Conservation (phyloP, 2,113 vertebrate genomes). For the Suncus etruscus region DNA sequence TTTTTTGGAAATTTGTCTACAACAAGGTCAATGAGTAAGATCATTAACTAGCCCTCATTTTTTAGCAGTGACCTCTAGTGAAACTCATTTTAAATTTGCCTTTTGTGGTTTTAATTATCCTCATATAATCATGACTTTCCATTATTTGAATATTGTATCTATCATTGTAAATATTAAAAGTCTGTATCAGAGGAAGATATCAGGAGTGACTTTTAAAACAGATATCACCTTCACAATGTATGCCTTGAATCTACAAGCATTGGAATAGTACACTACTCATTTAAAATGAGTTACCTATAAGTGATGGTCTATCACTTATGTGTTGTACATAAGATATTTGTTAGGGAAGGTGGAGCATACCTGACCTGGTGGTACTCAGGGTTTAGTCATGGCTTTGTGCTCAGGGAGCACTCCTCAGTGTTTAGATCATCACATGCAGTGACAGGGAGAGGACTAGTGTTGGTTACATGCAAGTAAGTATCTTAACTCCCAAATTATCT, state of each 20-base stretch:
- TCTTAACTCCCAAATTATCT: too few species aligned
- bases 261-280: neutral
- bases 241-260: neutral
- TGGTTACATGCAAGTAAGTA: neutral
- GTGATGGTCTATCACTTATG: neutral
- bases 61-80: constrained; percentile 50
- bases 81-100: constrained; percentile 51
- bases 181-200: constrained; percentile 37
- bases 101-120: constrained; percentile 53
- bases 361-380: too few species aligned
- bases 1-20: constrained; percentile 38
- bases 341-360: too few species aligned
- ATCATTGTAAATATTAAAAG: constrained; percentile 55
- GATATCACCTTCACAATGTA: neutral
- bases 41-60: constrained; percentile 67
- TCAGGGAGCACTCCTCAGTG: neutral
- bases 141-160: constrained; percentile 59
- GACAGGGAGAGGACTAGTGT: too few species aligned
- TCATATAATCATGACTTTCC: constrained; percentile 5
- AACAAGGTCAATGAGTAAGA: constrained; percentile 52
- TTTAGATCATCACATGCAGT: too few species aligned
- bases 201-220: constrained; percentile 36
- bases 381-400: neutral
- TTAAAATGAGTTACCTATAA: neutral
- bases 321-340: too few species aligned